Percentiles rank a stretch among this genome's conserved stretches.
Conservation (phyloP, 2,888 invertebrate genomes). For the Lasioglossum malachurum region DNA sequence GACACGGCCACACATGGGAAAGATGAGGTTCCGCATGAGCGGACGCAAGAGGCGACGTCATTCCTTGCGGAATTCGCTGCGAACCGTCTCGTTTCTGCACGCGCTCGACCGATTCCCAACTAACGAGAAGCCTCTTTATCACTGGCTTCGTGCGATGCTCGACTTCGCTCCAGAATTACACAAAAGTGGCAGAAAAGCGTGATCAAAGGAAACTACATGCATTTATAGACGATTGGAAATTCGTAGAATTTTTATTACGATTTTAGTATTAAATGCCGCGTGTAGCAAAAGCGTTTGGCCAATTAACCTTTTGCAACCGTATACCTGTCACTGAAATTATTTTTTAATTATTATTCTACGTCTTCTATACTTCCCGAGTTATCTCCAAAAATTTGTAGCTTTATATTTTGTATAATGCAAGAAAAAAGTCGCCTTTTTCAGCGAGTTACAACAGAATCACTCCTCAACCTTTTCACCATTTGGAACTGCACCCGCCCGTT, state of each 20-base stretch:
- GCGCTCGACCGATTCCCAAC: conserved; percentile 69
- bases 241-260: too few species aligned
- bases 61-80: conserved; percentile 68
- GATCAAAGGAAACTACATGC: not conserved
- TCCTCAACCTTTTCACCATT: not conserved
- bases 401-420: not conserved
- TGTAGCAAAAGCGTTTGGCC: too few species aligned
- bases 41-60: conserved; percentile 66
- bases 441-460: not conserved
- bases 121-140: conserved; percentile 68
- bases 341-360: too few species aligned
- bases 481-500: not conserved
- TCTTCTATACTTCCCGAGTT: too few species aligned
- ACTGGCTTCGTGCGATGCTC: not conserved
- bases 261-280: too few species aligned
- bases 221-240: too few species aligned
- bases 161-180: not conserved
- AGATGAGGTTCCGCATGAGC: conserved; percentile 65
- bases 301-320: too few species aligned
- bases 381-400: too few species aligned
- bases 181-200: not conserved
- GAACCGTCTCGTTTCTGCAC: conserved; percentile 44
- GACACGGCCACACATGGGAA: conserved; percentile 60
- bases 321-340: too few species aligned
- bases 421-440: not conserved